Evolutionary conservation across 2,113 vertebrate species (phyloP).

Genomic region (Proterorhinus semilunaris): DNA sequence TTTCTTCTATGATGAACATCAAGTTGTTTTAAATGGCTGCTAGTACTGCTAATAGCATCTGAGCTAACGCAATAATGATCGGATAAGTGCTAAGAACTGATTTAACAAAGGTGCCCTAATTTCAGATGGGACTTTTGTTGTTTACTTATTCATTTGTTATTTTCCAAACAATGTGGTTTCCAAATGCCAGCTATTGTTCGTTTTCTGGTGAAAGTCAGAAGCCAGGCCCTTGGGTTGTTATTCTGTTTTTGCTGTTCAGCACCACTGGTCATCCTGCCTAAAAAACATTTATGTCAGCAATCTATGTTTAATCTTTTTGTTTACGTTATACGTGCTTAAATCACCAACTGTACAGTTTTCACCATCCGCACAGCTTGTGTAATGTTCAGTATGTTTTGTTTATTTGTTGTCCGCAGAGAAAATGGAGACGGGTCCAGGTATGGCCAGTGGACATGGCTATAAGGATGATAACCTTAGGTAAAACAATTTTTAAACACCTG

Average conservation of each 20-base stretch:
- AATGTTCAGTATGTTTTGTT: not conserved
- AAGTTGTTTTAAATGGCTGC: conserved; percentile 11
- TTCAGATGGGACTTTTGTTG: not conserved
- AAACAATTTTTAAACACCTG: not conserved
- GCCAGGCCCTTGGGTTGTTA: conserved; percentile 27
- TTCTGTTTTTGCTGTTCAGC: conserved; percentile 23
- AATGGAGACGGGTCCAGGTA: conserved; percentile 48
- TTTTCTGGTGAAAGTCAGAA: conserved; percentile 46
- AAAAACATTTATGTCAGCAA: not conserved
- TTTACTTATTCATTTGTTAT: not conserved
- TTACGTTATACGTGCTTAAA: not conserved
- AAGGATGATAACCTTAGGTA: conserved; percentile 59
- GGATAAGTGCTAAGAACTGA: not conserved
- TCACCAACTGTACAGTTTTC: not conserved
- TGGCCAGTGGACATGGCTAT: conserved; percentile 61
- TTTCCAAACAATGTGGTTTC: not conserved
- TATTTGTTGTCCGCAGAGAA: conserved; percentile 47
- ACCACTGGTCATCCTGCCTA: not conserved
- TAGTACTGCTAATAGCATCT: conserved; percentile 36
- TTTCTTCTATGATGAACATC: not conserved
- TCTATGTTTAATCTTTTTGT: not conserved
- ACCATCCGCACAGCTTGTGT: not conserved
- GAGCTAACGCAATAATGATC: conserved; percentile 3
- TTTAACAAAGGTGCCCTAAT: not conserved
- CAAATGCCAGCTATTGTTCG: not conserved